Conservation (phyloP, 2,113 vertebrate species). For the Ailurus styani region DNA sequence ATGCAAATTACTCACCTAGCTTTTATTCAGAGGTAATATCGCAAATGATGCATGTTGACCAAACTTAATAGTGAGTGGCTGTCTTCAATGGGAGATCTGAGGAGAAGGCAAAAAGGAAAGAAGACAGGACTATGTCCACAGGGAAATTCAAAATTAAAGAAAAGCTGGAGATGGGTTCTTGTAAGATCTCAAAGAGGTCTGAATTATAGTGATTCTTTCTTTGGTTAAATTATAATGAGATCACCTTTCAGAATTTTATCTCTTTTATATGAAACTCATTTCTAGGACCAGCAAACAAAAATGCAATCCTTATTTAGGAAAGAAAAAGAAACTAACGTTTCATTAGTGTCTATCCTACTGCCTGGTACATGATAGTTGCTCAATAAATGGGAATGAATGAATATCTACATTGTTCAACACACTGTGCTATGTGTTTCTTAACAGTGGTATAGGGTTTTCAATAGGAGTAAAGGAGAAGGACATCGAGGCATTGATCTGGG, state of each 20-base stretch:
- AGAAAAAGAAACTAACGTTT: not conserved
- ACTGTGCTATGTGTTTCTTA: not conserved
- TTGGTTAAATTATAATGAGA: not conserved
- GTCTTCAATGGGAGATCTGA: not conserved
- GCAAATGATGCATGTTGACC: not conserved
- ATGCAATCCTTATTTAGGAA: not conserved
- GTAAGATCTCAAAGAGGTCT: not conserved
- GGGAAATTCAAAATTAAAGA: constrained; percentile 1
- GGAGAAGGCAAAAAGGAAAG: not conserved
- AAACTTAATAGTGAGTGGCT: not conserved
- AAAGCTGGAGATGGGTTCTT: not conserved
- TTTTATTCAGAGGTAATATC: not conserved
- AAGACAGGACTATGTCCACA: not conserved
- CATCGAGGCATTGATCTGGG: not conserved
- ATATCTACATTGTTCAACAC: not conserved
- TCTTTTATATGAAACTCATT: not conserved
- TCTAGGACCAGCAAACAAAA: not conserved
- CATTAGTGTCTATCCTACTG: not conserved
- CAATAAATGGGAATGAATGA: not conserved
- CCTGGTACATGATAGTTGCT: not conserved
- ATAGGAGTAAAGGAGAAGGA: not conserved
- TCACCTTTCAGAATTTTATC: not conserved
- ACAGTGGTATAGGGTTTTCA: not conserved
- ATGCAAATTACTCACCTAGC: not conserved
- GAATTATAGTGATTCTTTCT: not conserved